phyloP scores from a whole-genome alignment of 2,797 vertebrate species.

The Crypturellus tataupa region DNA sequence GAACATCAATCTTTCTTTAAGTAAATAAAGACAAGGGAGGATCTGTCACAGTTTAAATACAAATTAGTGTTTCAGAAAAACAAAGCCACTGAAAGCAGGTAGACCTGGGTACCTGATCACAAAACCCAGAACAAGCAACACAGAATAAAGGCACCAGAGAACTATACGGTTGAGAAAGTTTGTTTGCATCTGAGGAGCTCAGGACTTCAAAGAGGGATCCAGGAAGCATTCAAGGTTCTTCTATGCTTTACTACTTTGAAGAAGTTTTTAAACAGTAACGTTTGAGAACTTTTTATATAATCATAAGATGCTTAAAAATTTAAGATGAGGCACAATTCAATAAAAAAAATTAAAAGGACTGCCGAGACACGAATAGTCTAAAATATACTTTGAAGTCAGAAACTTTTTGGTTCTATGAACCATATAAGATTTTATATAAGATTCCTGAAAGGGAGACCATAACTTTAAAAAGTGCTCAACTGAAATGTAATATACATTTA shows the following conservation, averaged over 20 bases:
- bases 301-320: neutral
- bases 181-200: neutral
- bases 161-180: neutral
- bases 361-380: neutral
- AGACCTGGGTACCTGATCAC: neutral
- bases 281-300: neutral
- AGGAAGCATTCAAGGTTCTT: neutral
- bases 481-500: neutral
- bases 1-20: neutral
- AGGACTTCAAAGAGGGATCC: neutral
- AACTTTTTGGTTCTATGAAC: neutral
- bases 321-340: neutral
- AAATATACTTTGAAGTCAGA: neutral
- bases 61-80: neutral
- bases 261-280: neutral
- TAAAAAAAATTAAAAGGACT: neutral
- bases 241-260: neutral
- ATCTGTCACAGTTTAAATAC: neutral
- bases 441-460: neutral
- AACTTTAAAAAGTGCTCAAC: neutral
- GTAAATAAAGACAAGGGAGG: neutral
- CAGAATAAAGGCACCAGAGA: neutral
- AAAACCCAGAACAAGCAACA: neutral
- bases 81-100: neutral
- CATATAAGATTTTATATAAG: neutral